Percentiles rank a stretch among this genome's conserved stretches.
phyloP scores from a whole-genome alignment of 2,113 vertebrate genomes.

The Chelonoidis abingdonii region DNA sequence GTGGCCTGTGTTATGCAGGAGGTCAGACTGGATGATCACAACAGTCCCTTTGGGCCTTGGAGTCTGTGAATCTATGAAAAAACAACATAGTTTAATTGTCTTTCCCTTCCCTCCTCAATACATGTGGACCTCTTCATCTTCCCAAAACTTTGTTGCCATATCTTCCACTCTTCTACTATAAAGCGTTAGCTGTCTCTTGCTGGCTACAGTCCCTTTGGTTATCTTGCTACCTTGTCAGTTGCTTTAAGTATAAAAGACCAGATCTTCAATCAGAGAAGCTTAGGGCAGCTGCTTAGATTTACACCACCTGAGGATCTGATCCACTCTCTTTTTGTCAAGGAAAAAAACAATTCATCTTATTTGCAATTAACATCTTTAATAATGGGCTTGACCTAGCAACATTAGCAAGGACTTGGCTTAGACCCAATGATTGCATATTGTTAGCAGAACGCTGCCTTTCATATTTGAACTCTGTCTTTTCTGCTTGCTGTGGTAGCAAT shows the following conservation, averaged over 20 bases:
- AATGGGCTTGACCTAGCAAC: constrained; percentile 30
- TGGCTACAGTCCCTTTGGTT: background rate
- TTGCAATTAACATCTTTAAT: constrained; percentile 32
- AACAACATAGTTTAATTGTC: background rate
- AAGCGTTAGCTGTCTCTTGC: background rate
- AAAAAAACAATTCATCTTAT: constrained; percentile 13
- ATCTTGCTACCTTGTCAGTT: background rate
- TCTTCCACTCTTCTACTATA: background rate
- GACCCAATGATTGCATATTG: constrained; percentile 25
- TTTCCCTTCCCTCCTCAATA: background rate
- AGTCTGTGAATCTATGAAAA: background rate
- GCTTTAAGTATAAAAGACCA: background rate
- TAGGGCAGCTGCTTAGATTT: background rate
- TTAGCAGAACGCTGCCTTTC: constrained; percentile 33
- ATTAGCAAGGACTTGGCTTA: constrained; percentile 25
- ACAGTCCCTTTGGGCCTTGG: background rate
- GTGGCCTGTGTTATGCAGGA: background rate
- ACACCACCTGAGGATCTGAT: background rate
- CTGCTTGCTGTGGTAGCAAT: background rate
- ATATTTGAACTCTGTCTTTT: background rate
- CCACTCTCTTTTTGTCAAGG: background rate
- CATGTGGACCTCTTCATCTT: background rate
- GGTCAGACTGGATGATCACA: background rate
- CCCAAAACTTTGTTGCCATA: background rate
- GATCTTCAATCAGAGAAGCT: background rate